Evolutionary conservation across 2,797 vertebrate genomes (phyloP).

Genomic region (Stomatorhinus walkeri): DNA sequence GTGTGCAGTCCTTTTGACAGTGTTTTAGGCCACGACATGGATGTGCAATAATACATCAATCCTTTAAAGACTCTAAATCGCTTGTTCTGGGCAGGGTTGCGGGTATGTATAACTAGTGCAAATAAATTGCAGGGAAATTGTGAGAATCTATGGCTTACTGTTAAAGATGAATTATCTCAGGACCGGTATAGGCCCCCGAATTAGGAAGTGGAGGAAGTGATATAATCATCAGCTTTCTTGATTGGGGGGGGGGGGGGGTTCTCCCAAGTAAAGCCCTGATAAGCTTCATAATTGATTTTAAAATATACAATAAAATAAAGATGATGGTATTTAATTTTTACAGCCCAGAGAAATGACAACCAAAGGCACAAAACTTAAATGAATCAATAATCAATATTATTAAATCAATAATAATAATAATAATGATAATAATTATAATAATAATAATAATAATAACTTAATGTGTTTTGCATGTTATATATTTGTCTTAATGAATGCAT

Average conservation of each 20-base stretch:
- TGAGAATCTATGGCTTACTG: not conserved
- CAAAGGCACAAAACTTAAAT: not conserved
- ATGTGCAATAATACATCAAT: not conserved
- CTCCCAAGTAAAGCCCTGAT: not conserved
- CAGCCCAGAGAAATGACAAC: not conserved
- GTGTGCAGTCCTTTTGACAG: not conserved
- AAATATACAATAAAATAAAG: not conserved
- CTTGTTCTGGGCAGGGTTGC: not conserved
- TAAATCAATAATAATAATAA: not conserved
- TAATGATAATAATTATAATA: not conserved
- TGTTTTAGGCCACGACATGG: not conserved
- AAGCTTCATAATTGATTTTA: not conserved
- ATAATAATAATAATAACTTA: not conserved
- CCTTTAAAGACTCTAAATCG: not conserved
- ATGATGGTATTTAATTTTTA: not conserved
- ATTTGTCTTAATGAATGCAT: not conserved
- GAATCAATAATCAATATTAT: no score
- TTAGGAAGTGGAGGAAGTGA: not conserved
- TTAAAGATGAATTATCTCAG: not conserved
- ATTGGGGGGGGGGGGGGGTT: not conserved
- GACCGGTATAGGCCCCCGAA: no score
- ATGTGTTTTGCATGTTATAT: not conserved
- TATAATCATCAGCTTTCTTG: not conserved
- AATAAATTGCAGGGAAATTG: not conserved
- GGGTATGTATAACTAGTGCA: not conserved